Conservation (phyloP, 2,888 invertebrate genomes). For the Atethmia centrago region DNA sequence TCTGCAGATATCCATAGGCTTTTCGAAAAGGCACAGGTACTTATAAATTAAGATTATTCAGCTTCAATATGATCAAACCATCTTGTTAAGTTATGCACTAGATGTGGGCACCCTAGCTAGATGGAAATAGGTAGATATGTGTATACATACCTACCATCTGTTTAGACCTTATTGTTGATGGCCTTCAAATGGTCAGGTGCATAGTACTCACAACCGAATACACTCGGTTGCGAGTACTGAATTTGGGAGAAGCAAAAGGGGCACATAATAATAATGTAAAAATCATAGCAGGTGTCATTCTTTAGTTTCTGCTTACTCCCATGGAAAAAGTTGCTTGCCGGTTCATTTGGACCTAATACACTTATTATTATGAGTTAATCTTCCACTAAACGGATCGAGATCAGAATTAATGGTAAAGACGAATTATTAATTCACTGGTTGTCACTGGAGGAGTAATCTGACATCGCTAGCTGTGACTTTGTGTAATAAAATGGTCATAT, state of each 20-base stretch:
- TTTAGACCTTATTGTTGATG: too few relatives aligned
- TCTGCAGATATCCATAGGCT: conserved; percentile 90
- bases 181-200: too few relatives aligned
- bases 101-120: not conserved
- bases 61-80: not conserved
- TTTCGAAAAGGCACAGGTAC: conserved; percentile 83
- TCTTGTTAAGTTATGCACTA: not conserved
- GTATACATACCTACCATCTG: too few relatives aligned
- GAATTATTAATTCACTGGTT: too few relatives aligned
- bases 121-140: not conserved
- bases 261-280: too few relatives aligned
- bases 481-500: too few relatives aligned
- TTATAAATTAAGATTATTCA: conserved; percentile 9
- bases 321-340: not conserved
- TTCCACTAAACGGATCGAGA: not conserved
- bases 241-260: too few relatives aligned
- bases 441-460: too few relatives aligned
- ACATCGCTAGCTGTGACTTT: too few relatives aligned
- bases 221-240: not conserved
- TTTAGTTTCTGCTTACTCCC: not conserved
- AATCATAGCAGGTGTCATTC: not conserved
- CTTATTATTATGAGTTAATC: too few relatives aligned
- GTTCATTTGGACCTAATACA: not conserved
- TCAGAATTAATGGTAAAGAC: not conserved
- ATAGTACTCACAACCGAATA: too few relatives aligned